phyloP scores from a whole-genome alignment of 2,888 invertebrate genomes.

The Tholera decimalis region DNA sequence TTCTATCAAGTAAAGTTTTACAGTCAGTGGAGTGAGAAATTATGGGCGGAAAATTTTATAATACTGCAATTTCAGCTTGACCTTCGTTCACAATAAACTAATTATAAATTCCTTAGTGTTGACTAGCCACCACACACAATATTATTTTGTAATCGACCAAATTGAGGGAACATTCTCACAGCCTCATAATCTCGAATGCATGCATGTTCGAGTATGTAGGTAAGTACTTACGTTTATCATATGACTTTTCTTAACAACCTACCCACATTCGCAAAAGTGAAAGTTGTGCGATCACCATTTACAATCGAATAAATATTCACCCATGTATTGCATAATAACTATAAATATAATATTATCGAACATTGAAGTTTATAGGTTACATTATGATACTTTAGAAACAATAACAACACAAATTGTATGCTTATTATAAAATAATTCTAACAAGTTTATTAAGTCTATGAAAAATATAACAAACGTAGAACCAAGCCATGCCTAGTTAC shows the following conservation, averaged over 20 bases:
- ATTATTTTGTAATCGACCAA: slow-evolving; percentile 41
- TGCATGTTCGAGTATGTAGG: slow-evolving; percentile 20
- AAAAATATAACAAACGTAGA: slow-evolving; percentile 17
- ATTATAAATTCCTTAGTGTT: slow-evolving; percentile 27
- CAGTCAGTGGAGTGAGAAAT: not conserved
- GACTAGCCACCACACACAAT: slow-evolving; percentile 28
- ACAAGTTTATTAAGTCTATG: slow-evolving; percentile 1
- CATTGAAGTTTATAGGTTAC: slow-evolving; percentile 51
- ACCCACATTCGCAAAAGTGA: slow-evolving; percentile 83
- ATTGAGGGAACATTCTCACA: slow-evolving; percentile 32
- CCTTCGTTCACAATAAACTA: slow-evolving; percentile 34
- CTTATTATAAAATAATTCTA: slow-evolving; percentile 4
- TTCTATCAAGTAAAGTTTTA: not conserved
- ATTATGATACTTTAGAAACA: slow-evolving; percentile 36
- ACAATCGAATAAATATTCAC: slow-evolving; percentile 89
- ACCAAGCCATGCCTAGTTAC: not conserved
- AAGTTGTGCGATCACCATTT: slow-evolving; percentile 82
- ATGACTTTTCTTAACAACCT: slow-evolving; percentile 77
- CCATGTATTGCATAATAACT: slow-evolving; percentile 81
- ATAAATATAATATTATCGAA: slow-evolving; percentile 76
- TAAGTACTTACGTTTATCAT: slow-evolving; percentile 74
- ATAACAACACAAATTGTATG: slow-evolving; percentile 17
- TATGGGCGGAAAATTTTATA: slow-evolving; percentile 23
- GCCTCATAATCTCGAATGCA: slow-evolving; percentile 25
- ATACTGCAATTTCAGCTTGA: slow-evolving; percentile 34